phyloP scores from a whole-genome alignment of 2,797 vertebrate genomes.

The Paedocypris micromegethes region DNA sequence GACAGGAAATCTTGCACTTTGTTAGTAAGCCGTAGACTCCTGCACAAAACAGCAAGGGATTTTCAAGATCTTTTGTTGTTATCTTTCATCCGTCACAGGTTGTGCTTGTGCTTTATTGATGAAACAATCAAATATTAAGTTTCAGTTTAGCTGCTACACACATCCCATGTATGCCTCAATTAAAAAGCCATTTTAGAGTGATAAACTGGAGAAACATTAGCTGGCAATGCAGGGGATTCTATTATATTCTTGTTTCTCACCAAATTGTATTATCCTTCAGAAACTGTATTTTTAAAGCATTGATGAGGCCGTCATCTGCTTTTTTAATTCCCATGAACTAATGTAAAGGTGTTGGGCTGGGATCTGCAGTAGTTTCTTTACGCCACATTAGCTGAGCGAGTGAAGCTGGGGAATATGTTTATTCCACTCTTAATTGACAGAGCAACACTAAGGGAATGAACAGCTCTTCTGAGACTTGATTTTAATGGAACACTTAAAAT shows the following conservation, averaged over 20 bases:
- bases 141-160: too few species aligned
- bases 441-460: conserved; percentile 42
- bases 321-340: conserved; percentile 19
- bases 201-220: too few species aligned
- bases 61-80: conserved; percentile 6
- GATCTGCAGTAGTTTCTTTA: conserved; percentile 59
- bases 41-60: conserved; percentile 13
- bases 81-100: background rate
- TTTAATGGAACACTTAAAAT: conserved; percentile 39
- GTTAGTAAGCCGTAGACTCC: conserved; percentile 5
- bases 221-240: too few species aligned
- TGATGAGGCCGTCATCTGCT: background rate
- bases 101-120: background rate
- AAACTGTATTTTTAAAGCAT: background rate
- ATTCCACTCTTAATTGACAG: conserved; percentile 41
- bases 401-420: conserved; percentile 58
- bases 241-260: too few species aligned
- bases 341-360: conserved; percentile 50
- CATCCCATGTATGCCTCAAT: too few species aligned
- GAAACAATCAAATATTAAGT: too few species aligned
- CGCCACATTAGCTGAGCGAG: conserved; percentile 62
- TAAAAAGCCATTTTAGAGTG: too few species aligned
- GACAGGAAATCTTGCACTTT: background rate
- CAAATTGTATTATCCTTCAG: too few species aligned
- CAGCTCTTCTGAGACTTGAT: conserved; percentile 46